Percentiles rank a stretch among this genome's conserved stretches.
phyloP scores from a whole-genome alignment of 2,888 invertebrate genomes.

The Eutolmus rufibarbis region DNA sequence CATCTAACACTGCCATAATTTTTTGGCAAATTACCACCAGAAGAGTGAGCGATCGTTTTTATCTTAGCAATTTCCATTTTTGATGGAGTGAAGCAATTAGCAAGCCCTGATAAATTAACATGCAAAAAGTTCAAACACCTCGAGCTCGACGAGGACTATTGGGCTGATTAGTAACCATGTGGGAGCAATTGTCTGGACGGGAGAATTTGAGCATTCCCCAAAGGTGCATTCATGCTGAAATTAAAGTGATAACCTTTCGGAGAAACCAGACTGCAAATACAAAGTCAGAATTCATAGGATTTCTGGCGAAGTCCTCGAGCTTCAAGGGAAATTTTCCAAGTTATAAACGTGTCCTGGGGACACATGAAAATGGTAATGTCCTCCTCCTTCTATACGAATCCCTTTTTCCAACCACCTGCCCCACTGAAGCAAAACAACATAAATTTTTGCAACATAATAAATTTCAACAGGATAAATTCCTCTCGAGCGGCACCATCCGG shows the following conservation, averaged over 20 bases:
- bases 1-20: background rate
- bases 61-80: background rate
- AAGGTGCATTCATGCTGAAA: conserved; percentile 1
- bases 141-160: background rate
- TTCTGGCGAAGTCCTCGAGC: background rate
- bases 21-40: background rate
- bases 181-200: background rate
- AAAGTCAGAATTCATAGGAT: background rate
- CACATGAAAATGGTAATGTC: background rate
- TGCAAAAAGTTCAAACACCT: background rate
- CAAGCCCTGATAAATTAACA: background rate
- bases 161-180: background rate
- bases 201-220: background rate
- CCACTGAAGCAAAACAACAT: background rate
- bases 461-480: background rate
- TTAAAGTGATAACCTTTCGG: conserved; percentile 3
- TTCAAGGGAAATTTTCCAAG: background rate
- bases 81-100: background rate
- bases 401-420: background rate
- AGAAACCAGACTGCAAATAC: background rate
- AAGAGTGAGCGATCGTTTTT: background rate
- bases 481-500: background rate
- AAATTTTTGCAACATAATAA: background rate
- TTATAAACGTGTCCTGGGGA: background rate
- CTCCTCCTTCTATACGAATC: background rate